These are phyloP conservation scores for Linnaemya vulpina DNA, from an alignment of 2,888 invertebrate genomes.

Conservation along the genomic window DNA sequence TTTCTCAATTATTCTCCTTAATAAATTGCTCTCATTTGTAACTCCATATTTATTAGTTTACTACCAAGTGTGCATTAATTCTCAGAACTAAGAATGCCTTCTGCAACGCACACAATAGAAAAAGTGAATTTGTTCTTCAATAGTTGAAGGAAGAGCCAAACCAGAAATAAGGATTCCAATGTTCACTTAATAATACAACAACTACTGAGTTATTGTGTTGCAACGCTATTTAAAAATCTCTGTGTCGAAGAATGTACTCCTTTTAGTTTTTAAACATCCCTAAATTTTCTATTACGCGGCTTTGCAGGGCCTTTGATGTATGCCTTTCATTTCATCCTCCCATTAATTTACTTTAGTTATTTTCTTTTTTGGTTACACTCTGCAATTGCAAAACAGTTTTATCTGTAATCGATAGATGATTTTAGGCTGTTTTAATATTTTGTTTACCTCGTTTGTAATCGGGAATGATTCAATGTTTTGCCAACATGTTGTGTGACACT, in stretches of 20 bases:
- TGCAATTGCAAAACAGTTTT: constrained; percentile 66
- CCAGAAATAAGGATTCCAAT: constrained; percentile 4
- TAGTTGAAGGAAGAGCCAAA: background rate
- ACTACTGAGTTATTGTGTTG: constrained; percentile 62
- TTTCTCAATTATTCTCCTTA: constrained; percentile 27
- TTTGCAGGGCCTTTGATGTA: constrained; percentile 57
- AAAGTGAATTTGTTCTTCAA: background rate
- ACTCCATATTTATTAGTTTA: background rate
- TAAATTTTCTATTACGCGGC: constrained; percentile 31
- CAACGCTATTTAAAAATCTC: constrained; percentile 1
- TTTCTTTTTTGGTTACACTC: too few relatives aligned
- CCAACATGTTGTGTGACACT: constrained; percentile 70
- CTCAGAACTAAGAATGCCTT: constrained; percentile 34
- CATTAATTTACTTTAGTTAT: constrained; percentile 3
- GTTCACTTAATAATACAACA: constrained; percentile 49
- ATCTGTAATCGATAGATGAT: constrained; percentile 56
- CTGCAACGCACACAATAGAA: background rate
- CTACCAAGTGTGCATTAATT: constrained; percentile 11
- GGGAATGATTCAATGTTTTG: constrained; percentile 58
- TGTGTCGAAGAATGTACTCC: background rate
- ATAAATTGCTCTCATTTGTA: constrained; percentile 50
- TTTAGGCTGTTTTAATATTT: constrained; percentile 2
- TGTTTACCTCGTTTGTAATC: constrained; percentile 19
- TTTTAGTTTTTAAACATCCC: constrained; percentile 28
- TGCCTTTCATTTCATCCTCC: constrained; percentile 11